These are phyloP conservation scores for Sphenodon punctatus DNA, from an alignment of 2,797 vertebrate genomes.

Conservation along the genomic window DNA sequence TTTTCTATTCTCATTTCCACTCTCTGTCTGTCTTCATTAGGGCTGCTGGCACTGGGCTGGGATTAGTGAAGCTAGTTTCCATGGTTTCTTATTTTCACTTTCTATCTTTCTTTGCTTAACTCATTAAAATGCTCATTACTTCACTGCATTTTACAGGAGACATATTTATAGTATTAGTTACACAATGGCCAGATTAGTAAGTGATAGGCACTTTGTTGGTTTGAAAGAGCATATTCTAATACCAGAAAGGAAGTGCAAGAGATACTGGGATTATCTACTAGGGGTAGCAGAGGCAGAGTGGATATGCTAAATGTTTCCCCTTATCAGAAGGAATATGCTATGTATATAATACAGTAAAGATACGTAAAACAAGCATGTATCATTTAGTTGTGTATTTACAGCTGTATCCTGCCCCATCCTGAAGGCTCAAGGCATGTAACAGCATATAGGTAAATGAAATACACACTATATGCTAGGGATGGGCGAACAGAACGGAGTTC, in stretches of 20 bases:
- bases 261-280: slow-evolving; percentile 64
- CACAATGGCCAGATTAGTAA: slow-evolving; percentile 73
- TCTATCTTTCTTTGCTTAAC: slow-evolving; percentile 76
- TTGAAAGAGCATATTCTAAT: slow-evolving; percentile 66
- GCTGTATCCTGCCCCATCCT: too few species aligned
- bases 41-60: slow-evolving; percentile 69
- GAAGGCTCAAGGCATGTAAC: too few species aligned
- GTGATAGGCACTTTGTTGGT: slow-evolving; percentile 70
- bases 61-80: slow-evolving; percentile 73
- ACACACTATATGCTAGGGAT: too few species aligned
- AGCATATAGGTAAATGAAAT: too few species aligned
- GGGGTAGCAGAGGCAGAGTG: slow-evolving; percentile 60
- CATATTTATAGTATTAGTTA: slow-evolving; percentile 78
- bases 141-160: slow-evolving; percentile 74
- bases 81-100: slow-evolving; percentile 78
- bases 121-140: slow-evolving; percentile 77
- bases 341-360: too few species aligned
- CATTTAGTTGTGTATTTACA: too few species aligned
- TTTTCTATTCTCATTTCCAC: slow-evolving; percentile 67
- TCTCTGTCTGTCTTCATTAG: slow-evolving; percentile 75
- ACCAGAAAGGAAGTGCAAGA: slow-evolving; percentile 63
- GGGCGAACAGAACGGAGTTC: too few species aligned
- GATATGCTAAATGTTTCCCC: slow-evolving; percentile 40
- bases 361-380: too few species aligned
- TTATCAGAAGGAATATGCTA: slow-evolving; percentile 42